Evolutionary conservation across 2,888 invertebrate genomes (phyloP).

Genomic region (Lasioglossum pauxillum): DNA sequence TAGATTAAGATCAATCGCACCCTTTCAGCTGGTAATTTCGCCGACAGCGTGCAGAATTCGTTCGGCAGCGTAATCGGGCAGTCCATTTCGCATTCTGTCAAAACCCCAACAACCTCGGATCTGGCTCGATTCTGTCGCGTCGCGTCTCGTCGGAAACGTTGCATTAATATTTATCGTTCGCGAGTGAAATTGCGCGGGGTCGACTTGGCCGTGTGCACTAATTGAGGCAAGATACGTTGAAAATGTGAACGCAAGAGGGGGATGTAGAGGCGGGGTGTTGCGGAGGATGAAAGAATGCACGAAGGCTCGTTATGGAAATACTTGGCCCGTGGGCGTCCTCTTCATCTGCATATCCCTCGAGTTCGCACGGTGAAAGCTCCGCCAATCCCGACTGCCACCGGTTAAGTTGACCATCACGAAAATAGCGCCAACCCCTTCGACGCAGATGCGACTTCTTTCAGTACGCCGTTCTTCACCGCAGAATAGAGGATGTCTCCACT

Average conservation of each 20-base stretch:
- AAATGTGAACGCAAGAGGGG: not conserved
- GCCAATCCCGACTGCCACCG: conserved; percentile 50
- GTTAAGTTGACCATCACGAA: conserved; percentile 59
- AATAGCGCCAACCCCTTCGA: conserved; percentile 53
- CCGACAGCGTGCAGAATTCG: not conserved
- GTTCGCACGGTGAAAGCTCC: conserved; percentile 57
- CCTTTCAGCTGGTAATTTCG: not conserved
- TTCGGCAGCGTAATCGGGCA: not conserved
- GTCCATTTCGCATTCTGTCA: not conserved
- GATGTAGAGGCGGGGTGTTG: not conserved
- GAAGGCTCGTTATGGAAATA: conserved; percentile 60
- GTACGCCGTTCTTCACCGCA: conserved; percentile 40
- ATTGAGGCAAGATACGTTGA: conserved; percentile 3
- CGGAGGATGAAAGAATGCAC: not conserved
- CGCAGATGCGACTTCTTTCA: conserved; percentile 56
- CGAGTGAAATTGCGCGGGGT: not conserved
- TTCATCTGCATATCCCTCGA: conserved; percentile 41
- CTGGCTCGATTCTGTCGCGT: not conserved
- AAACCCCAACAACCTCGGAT: not conserved
- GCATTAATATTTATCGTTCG: conserved; percentile 10
- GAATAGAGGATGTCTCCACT: conserved; percentile 22
- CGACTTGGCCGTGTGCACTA: not conserved
- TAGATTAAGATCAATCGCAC: not conserved
- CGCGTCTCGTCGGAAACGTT: not conserved
- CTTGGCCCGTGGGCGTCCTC: conserved; percentile 53